phyloP scores from a whole-genome alignment of 2,113 vertebrate genomes.

The Macaca fascicularis region T2T-MFA8v1.1 NC_088379.1:138226501-138227000 shows the following conservation, averaged over 20 bases:
- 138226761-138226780: not conserved
- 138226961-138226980: not conserved
- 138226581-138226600: not conserved
- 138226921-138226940: not conserved
- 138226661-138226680: not conserved
- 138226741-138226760: not conserved
- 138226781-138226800: not conserved
- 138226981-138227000: not conserved
- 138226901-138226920: not conserved
- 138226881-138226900: not conserved
- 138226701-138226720: not conserved
- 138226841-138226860: not conserved
- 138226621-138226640: not conserved
- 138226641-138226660: not conserved
- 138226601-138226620: not conserved
- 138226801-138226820: not conserved
- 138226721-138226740: not conserved
- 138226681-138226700: not conserved
- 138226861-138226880: not conserved
- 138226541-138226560: not conserved
- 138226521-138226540: not conserved
- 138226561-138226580: not conserved
- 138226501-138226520: not conserved
- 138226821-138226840: not conserved
- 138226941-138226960: not conserved